Conservation (phyloP, 2,113 vertebrate genomes). For the Pterocles burchelli region DNA sequence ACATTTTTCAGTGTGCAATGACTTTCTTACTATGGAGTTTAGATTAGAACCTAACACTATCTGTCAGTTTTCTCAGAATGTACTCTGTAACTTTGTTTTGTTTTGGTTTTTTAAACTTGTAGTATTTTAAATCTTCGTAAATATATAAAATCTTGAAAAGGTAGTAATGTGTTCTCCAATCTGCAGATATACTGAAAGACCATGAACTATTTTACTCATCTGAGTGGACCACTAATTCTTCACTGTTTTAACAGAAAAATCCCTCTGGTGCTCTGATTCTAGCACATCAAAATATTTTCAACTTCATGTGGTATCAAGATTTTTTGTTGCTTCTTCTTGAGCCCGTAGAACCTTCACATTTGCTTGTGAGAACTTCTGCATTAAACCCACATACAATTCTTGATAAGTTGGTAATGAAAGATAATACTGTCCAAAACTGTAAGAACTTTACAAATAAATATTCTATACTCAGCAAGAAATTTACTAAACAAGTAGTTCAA, state of each 20-base stretch:
- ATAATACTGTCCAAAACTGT: background rate
- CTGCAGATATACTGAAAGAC: background rate
- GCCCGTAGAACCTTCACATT: background rate
- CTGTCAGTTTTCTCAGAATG: background rate
- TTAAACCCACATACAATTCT: background rate
- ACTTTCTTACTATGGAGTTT: background rate
- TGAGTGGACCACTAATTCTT: background rate
- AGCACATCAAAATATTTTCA: background rate
- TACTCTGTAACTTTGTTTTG: background rate
- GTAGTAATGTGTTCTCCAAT: background rate
- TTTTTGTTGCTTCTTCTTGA: background rate
- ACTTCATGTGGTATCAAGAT: background rate
- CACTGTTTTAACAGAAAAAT: background rate
- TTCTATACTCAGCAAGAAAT: background rate
- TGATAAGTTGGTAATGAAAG: background rate
- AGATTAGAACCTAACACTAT: background rate
- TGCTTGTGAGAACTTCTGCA: background rate
- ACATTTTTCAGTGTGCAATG: background rate
- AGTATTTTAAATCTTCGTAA: background rate
- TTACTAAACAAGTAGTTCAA: background rate
- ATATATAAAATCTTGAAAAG: background rate
- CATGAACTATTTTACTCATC: background rate
- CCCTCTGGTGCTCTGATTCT: background rate
- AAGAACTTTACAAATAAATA: background rate
- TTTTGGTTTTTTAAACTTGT: background rate